Evolutionary conservation across 2,113 vertebrate genomes (phyloP).

Genomic region (Panthera tigris): DNA sequence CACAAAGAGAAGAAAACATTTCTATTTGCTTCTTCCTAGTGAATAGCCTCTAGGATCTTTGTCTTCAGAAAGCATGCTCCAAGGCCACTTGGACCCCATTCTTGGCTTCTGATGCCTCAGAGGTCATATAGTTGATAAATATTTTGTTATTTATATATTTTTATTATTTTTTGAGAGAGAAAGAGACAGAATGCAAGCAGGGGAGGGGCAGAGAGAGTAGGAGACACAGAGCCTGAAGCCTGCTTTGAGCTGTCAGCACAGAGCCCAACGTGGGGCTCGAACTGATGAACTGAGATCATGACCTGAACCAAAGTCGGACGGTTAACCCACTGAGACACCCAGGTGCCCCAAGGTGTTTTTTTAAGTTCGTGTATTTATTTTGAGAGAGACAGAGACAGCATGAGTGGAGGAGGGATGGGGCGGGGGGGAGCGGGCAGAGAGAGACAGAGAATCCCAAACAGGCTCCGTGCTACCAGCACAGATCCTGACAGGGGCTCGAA

Average conservation of each 20-base stretch:
- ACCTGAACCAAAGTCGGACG: background rate
- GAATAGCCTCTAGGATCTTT: background rate
- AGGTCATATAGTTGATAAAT: background rate
- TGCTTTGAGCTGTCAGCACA: background rate
- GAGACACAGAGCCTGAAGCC: background rate
- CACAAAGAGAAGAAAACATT: slow-evolving; percentile 25
- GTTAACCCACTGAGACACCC: background rate
- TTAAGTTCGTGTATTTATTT: background rate
- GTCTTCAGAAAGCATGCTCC: slow-evolving; percentile 17
- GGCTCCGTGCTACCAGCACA: background rate
- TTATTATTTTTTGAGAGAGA: background rate
- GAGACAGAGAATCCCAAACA: background rate
- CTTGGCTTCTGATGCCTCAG: slow-evolving; percentile 39
- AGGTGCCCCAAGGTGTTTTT: background rate
- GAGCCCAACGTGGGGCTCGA: background rate
- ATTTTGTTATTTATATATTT: no score
- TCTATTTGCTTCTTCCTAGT: slow-evolving; percentile 34
- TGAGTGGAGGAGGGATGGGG: background rate
- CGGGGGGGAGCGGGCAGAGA: no score
- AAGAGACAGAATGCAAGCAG: background rate
- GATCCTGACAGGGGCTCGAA: background rate
- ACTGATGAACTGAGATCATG: background rate
- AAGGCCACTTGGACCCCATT: slow-evolving; percentile 1
- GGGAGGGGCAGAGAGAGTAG: no score
- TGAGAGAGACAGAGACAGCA: background rate